Evolutionary conservation across 1,140 invertebrate genomes (phyloP), one percentile per base, ranked within the genome.

Genomic region (Drosophila albomicans): DNA sequence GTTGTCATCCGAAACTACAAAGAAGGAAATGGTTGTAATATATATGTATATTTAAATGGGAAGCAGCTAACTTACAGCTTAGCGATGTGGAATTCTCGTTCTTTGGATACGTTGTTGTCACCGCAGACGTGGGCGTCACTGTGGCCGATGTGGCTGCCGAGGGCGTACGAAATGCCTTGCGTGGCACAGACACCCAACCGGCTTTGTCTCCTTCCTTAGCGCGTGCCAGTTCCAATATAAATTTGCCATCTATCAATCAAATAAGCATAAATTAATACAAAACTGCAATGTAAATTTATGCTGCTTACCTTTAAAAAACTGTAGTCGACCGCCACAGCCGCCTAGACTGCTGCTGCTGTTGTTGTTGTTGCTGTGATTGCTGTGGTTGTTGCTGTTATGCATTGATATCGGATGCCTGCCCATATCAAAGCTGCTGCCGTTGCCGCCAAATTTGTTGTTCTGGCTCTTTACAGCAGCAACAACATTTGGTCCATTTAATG

Each of bases 131-230:
- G 45, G 96, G 94, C 71, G 95, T 94, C 45, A 92, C 91, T 4
- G 91, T 92, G 5, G 91, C 91, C 48, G 91, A 92, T 48, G 91
- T 92, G 49, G 90, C 89, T 8, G 91, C 91, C 77, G 95, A 94
- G 30, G 95, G 96, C 69, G 96, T 96, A 95, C 96, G 97, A 93
- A 96, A 97, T 54, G 96, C 96, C 93, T 97, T 97, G 79, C 96
- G 95, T 59, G 96, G 96, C 70, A 97, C 96, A 43, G 96, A 96
- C 82, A 97, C 96, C 97, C 97, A 98, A 15, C 96, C 96, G 4
- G 95, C 95, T 69, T 96, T 95, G 91, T 97, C 96, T 41, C 96
- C 96, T 82, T 97, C 96, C 72, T 96, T 95, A 30, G 96, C 95
- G 75, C 97, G 95, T 68, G 96, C 96, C 93, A 98, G 87, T 93